phyloP scores from a whole-genome alignment of 2,113 vertebrate genomes.

The Cynopterus brachyotis region DNA sequence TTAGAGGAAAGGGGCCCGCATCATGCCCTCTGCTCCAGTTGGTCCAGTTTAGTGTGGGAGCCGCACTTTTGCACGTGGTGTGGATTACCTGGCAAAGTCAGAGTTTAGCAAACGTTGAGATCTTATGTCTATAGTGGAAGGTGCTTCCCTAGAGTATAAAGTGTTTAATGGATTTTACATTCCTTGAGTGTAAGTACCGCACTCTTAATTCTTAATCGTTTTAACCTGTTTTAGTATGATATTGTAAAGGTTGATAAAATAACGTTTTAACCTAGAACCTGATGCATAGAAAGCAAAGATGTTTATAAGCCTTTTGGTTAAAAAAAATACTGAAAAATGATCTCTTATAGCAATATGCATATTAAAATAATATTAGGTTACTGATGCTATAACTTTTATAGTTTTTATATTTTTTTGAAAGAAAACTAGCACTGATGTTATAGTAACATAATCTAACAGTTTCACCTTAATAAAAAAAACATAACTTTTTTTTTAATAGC shows the following conservation, averaged over 20 bases:
- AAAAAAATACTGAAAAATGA: not conserved
- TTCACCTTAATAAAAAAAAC: not conserved
- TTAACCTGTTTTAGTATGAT: not conserved
- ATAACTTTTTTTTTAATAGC: not conserved
- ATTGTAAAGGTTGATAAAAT: not conserved
- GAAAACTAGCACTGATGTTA: not conserved
- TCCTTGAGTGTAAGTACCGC: not conserved
- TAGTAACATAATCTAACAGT: not conserved
- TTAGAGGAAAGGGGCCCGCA: not conserved
- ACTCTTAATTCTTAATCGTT: not conserved
- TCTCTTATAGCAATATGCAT: not conserved
- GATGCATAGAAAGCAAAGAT: not conserved
- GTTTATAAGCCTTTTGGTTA: not conserved
- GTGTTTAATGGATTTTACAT: not conserved
- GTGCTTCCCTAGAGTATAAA: not conserved
- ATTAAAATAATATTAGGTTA: not conserved
- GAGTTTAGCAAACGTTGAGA: not conserved
- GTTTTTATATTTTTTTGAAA: not conserved
- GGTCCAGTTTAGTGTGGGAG: not conserved
- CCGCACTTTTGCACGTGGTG: rapidly evolving
- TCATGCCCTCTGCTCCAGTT: not conserved
- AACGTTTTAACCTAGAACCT: not conserved
- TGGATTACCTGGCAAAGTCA: not conserved
- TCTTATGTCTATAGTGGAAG: not conserved
- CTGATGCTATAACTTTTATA: not conserved